Conservation (phyloP, 2,888 invertebrate genomes). For the Erebia epiphron region DNA sequence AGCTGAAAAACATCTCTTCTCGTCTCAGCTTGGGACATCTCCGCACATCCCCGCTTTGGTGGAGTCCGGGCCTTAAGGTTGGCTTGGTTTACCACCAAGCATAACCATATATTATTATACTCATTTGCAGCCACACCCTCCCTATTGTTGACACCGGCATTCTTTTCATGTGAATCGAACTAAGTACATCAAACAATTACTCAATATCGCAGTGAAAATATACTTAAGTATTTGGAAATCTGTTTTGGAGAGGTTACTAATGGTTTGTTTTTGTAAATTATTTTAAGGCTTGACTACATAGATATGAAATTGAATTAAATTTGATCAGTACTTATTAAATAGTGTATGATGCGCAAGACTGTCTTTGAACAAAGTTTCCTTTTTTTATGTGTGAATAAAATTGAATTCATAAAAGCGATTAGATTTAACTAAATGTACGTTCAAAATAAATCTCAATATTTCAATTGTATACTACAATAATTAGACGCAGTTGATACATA, state of each 20-base stretch:
- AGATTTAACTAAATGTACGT: constrained; percentile 23
- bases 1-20: too few species aligned
- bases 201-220: background rate
- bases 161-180: too few species aligned
- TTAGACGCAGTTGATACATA: constrained; percentile 16
- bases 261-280: constrained; percentile 12
- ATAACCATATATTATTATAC: too few species aligned
- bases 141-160: too few species aligned
- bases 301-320: constrained; percentile 23
- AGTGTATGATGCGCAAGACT: constrained; percentile 32
- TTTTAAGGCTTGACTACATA: constrained; percentile 18
- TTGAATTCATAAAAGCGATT: constrained; percentile 22
- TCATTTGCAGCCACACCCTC: too few species aligned
- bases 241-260: background rate
- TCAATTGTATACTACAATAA: constrained; percentile 35
- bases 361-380: constrained; percentile 36
- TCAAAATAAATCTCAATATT: constrained; percentile 33
- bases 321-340: constrained; percentile 41
- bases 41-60: too few species aligned
- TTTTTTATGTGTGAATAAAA: constrained; percentile 35
- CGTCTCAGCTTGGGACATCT: too few species aligned
- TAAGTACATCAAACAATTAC: too few species aligned
- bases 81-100: too few species aligned
- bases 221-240: background rate
- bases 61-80: too few species aligned